A percentile compares a stretch with the other conserved stretches of the same genome.
Conservation (phyloP, 2,888 invertebrate genomes). For the Chouioia cunea region DNA sequence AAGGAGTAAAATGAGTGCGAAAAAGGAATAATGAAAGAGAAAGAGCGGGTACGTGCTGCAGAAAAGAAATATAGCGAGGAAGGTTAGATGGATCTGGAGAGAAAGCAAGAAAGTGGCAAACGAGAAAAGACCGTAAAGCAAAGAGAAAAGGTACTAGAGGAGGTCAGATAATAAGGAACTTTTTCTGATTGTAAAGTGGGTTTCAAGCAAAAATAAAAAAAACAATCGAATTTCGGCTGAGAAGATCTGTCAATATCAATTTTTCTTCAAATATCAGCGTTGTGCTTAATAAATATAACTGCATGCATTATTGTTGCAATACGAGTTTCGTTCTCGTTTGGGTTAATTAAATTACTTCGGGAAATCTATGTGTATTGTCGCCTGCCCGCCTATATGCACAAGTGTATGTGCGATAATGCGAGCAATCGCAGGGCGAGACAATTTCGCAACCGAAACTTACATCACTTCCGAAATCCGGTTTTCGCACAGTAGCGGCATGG, state of each 20-base stretch:
- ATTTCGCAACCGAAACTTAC: constrained; percentile 39
- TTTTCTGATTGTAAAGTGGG: no score
- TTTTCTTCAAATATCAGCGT: no score
- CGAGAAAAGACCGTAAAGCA: neutral
- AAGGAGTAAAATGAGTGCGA: constrained; percentile 35
- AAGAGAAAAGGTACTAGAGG: constrained; percentile 5
- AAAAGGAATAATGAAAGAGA: constrained; percentile 32
- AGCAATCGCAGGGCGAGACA: constrained; percentile 28
- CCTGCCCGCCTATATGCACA: neutral
- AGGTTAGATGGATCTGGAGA: constrained; percentile 19
- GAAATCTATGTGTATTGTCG: constrained; percentile 43
- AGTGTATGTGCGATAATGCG: constrained; percentile 24
- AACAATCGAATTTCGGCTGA: no score
- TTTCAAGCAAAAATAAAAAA: no score
- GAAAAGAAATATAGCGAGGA: constrained; percentile 8
- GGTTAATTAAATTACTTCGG: constrained; percentile 46
- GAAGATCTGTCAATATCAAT: no score
- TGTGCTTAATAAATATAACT: no score
- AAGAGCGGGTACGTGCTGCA: constrained; percentile 6
- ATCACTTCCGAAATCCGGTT: constrained; percentile 46
- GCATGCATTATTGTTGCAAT: no score
- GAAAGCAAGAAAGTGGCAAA: constrained; percentile 12
- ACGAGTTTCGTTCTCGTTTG: constrained; percentile 40
- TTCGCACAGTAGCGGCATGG: constrained; percentile 36
- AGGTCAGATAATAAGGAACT: constrained; percentile 24